Evolutionary conservation across 2,113 vertebrate species (phyloP).

Genomic region (human): DNA sequence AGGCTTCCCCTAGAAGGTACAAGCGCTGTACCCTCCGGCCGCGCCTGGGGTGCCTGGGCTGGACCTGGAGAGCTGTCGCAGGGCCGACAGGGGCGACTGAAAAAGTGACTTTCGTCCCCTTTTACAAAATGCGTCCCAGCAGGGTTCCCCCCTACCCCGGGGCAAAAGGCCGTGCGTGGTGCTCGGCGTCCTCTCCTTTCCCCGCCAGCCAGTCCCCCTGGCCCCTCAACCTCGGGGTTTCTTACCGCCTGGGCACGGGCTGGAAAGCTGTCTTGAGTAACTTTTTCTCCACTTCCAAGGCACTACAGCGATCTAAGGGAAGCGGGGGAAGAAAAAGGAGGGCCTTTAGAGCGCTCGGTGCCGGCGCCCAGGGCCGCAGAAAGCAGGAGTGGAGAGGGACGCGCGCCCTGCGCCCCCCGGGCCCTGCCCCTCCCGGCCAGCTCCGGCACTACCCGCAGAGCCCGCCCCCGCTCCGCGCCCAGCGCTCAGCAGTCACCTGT

Average conservation of each 20-base stretch:
- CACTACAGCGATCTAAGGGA: conserved; percentile 94
- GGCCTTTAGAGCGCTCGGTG: conserved; percentile 60
- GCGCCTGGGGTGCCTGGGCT: not conserved
- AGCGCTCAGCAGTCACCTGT: conserved; percentile 86
- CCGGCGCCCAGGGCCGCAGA: not conserved
- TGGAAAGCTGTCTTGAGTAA: conserved; percentile 93
- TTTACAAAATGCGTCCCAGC: not conserved
- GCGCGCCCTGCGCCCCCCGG: not conserved
- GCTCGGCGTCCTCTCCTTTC: not conserved
- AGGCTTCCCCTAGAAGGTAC: not conserved
- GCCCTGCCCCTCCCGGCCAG: not conserved
- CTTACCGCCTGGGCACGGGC: conserved; percentile 93
- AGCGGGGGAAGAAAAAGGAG: conserved; percentile 63
- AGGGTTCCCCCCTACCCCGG: not conserved
- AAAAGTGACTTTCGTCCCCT: not conserved
- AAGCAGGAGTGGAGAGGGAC: not conserved
- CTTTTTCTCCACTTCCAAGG: conserved; percentile 97
- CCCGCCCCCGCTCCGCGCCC: not conserved
- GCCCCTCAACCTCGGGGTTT: conserved; percentile 35
- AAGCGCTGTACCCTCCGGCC: not conserved
- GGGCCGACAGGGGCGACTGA: not conserved
- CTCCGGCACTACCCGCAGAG: not conserved
- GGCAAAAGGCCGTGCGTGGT: not conserved
- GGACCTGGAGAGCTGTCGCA: too few species aligned
- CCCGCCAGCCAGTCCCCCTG: not conserved